Conservation (phyloP, 1,140 invertebrate species). For the Drosophila sturtevanti region DNA sequence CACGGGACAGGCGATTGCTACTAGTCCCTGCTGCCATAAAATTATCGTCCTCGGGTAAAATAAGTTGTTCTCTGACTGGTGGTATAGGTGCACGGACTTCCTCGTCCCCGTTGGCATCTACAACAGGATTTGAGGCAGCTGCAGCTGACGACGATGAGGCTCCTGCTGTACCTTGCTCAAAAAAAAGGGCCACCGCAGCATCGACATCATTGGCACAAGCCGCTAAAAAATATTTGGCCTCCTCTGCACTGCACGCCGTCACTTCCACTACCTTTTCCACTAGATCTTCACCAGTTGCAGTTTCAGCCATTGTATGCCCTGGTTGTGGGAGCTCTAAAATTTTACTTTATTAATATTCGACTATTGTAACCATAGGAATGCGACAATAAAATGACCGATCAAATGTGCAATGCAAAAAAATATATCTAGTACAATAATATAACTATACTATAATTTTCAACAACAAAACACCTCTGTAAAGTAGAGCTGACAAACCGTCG, state of each 20-base stretch:
- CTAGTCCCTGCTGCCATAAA: slow-evolving; percentile 57
- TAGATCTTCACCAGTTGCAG: slow-evolving; percentile 37
- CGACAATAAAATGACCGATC: not conserved
- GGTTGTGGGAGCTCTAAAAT: slow-evolving; percentile 42
- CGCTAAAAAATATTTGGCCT: slow-evolving; percentile 71
- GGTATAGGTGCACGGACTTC: slow-evolving; percentile 81
- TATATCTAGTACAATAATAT: not conserved
- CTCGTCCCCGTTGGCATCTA: slow-evolving; percentile 50
- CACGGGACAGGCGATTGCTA: slow-evolving; percentile 48
- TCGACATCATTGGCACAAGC: slow-evolving; percentile 76
- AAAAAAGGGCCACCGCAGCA: slow-evolving; percentile 74
- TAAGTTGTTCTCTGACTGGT: slow-evolving; percentile 75
- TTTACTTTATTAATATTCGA: not conserved
- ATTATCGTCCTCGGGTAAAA: slow-evolving; percentile 80
- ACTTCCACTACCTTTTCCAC: slow-evolving; percentile 72
- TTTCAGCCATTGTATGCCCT: slow-evolving; percentile 41
- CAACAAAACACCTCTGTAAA: not conserved
- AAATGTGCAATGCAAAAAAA: not conserved
- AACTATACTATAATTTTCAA: not conserved
- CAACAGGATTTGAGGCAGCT: slow-evolving; percentile 20
- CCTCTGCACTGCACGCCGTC: slow-evolving; percentile 64
- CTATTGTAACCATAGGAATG: not conserved
- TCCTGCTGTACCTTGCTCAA: slow-evolving; percentile 57
- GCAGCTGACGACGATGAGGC: slow-evolving; percentile 22
- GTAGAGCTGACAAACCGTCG: no score